These are phyloP conservation scores for Batillaria attramentaria DNA, from an alignment of 1,140 invertebrate genomes.

Conservation along the genomic window DNA sequence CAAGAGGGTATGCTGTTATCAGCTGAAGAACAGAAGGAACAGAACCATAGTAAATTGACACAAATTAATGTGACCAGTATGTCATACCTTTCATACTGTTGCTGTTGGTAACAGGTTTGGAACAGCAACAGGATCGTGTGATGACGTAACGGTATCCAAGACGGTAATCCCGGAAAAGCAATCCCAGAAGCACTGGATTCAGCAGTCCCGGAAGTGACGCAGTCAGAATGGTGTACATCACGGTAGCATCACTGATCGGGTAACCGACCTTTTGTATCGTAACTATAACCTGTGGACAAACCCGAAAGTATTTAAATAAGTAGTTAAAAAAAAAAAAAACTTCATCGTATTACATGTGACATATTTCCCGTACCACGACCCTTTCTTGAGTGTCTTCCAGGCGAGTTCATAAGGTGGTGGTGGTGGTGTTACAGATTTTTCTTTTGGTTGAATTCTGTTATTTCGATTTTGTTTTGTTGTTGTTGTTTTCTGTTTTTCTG, in stretches of 20 bases:
- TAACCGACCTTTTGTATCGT: slow-evolving; percentile 55
- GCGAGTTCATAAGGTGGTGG: no score
- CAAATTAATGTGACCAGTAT: no score
- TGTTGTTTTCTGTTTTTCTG: no score
- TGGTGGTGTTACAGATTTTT: not conserved
- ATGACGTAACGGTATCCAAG: slow-evolving; percentile 56
- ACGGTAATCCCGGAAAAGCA: slow-evolving; percentile 55
- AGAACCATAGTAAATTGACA: no score
- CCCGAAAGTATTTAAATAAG: not conserved
- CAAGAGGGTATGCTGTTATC: no score
- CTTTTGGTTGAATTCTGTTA: no score
- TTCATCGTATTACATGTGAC: no score
- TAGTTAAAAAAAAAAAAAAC: no score
- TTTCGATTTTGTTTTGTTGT: no score
- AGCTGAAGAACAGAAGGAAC: no score
- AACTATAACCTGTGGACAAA: slow-evolving; percentile 52
- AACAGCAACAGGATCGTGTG: slow-evolving; percentile 35
- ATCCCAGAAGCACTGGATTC: slow-evolving; percentile 63
- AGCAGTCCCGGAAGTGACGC: slow-evolving; percentile 62
- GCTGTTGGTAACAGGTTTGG: not conserved
- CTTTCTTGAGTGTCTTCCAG: not conserved
- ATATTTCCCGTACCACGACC: no score
- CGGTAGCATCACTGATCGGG: slow-evolving; percentile 54
- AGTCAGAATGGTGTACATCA: slow-evolving; percentile 61
- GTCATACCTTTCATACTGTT: not conserved